Evolutionary conservation across 2,888 invertebrate genomes (phyloP).

Genomic region (Epinotia ramella): DNA sequence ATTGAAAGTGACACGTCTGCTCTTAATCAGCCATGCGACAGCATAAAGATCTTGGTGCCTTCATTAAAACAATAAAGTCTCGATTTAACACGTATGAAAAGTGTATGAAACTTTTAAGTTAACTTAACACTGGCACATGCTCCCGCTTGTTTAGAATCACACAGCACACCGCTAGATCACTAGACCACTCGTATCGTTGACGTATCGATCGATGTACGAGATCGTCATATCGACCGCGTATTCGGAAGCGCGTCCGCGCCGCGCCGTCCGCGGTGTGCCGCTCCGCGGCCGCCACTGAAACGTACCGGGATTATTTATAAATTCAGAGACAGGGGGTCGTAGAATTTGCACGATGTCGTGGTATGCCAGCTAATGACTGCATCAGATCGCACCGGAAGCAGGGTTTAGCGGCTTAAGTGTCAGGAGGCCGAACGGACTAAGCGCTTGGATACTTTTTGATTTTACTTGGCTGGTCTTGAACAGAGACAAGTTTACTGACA

Average conservation of each 20-base stretch:
- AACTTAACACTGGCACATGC: slow-evolving; percentile 26
- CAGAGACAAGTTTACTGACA: neutral
- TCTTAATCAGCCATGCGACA: slow-evolving; percentile 61
- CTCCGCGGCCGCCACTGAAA: slow-evolving; percentile 83
- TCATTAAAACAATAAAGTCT: slow-evolving; percentile 49
- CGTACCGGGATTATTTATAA: slow-evolving; percentile 83
- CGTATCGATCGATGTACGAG: slow-evolving; percentile 62
- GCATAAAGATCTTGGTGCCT: slow-evolving; percentile 58
- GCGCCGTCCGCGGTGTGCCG: slow-evolving; percentile 83
- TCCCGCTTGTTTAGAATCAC: slow-evolving; percentile 31
- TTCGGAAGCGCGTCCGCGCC: slow-evolving; percentile 84
- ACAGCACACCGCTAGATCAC: slow-evolving; percentile 53
- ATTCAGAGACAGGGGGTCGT: slow-evolving; percentile 84
- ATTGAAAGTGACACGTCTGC: slow-evolving; percentile 67
- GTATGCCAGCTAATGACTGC: slow-evolving; percentile 74
- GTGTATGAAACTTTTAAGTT: slow-evolving; percentile 4
- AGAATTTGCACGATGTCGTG: slow-evolving; percentile 79
- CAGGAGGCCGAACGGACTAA: slow-evolving; percentile 18
- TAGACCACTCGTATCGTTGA: slow-evolving; percentile 53
- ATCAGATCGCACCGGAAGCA: slow-evolving; percentile 75
- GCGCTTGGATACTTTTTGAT: slow-evolving; percentile 13
- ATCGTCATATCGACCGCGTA: slow-evolving; percentile 73
- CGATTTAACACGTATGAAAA: slow-evolving; percentile 2
- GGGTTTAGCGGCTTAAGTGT: slow-evolving; percentile 48
- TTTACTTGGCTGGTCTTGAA: slow-evolving; percentile 3